Evolutionary conservation across 2,797 vertebrate genomes (phyloP).

Genomic region (Clarias fuscus): DNA sequence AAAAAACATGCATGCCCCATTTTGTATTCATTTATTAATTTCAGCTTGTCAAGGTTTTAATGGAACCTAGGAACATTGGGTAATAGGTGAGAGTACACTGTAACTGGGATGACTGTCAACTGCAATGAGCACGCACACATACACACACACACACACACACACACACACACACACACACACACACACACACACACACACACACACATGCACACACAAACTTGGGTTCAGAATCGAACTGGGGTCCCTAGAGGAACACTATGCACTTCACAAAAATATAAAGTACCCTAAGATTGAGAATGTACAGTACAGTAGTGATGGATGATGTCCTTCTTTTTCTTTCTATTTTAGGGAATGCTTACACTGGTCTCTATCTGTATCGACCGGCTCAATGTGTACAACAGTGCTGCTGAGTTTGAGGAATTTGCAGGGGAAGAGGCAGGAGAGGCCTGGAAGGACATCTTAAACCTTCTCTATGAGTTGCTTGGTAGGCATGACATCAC

Average conservation of each 20-base stretch:
- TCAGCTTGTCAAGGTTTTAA: no score
- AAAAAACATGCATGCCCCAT: background rate
- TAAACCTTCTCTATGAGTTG: constrained; percentile 93
- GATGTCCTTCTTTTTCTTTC: constrained; percentile 9
- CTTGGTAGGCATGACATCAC: constrained; percentile 77
- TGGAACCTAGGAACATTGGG: background rate
- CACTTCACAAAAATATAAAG: background rate
- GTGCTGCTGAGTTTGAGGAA: constrained; percentile 90
- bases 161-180: background rate
- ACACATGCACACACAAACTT: background rate
- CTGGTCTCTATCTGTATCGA: constrained; percentile 95
- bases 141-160: background rate
- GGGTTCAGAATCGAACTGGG: background rate
- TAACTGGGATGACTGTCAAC: background rate
- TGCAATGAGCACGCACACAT: background rate
- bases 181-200: background rate
- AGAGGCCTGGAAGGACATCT: constrained; percentile 91
- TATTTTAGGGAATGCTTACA: constrained; percentile 88
- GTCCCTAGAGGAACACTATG: background rate
- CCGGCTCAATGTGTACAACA: constrained; percentile 92
- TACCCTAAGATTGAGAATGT: background rate
- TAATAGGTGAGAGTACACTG: background rate
- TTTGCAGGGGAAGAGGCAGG: constrained; percentile 85
- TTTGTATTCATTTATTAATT: background rate
- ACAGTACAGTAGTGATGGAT: background rate